Conservation (phyloP, 2,797 vertebrate species). For the Galaxias olidus region DNA sequence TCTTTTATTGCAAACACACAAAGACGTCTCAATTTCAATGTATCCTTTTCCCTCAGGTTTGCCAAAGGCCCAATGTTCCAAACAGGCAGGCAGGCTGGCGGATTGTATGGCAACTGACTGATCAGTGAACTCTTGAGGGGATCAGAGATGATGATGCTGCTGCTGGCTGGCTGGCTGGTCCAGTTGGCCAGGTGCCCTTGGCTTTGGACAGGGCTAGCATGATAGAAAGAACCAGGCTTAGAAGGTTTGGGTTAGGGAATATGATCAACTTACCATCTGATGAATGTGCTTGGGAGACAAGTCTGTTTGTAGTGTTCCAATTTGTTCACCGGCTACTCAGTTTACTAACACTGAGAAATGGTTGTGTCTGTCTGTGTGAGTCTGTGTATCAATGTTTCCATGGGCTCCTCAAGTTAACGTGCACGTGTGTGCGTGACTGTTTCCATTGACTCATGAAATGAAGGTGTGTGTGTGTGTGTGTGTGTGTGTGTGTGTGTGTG, state of each 20-base stretch:
- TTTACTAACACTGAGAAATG: conserved; percentile 21
- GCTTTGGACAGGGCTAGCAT: too few species aligned
- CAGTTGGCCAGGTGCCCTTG: too few species aligned
- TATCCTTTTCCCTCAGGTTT: not conserved
- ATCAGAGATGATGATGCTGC: not conserved
- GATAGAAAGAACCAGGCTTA: too few species aligned
- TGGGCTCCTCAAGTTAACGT: too few species aligned
- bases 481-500: not conserved
- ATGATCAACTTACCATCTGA: too few species aligned
- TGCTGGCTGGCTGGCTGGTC: not conserved
- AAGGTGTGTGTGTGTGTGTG: not conserved
- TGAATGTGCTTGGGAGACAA: too few species aligned
- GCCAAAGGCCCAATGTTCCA: conserved; percentile 4
- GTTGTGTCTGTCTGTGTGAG: too few species aligned
- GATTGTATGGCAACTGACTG: not conserved
- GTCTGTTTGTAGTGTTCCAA: too few species aligned
- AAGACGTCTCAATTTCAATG: too few species aligned
- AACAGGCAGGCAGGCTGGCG: not conserved
- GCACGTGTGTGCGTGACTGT: not conserved
- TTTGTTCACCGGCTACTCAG: conserved; percentile 10
- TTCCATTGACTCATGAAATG: too few species aligned
- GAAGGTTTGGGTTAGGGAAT: too few species aligned
- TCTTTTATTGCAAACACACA: too few species aligned
- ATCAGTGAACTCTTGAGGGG: not conserved
- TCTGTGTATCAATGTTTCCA: not conserved